Evolutionary conservation across 2,797 vertebrate species (phyloP).

Genomic region (Acrossocheilus fasciatus): DNA sequence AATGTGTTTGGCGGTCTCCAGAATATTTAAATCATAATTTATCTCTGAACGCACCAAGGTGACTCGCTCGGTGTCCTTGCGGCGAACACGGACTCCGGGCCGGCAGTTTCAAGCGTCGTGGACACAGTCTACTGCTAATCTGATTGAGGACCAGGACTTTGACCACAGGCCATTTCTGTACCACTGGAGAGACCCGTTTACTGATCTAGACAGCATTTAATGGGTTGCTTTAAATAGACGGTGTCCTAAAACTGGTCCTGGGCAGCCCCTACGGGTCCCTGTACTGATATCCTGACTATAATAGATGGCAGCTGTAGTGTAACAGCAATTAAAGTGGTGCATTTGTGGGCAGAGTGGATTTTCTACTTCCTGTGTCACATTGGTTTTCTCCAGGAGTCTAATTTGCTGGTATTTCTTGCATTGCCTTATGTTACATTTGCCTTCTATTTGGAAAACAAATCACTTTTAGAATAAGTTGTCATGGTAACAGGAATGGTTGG

Average conservation of each 20-base stretch:
- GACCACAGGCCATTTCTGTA: constrained; percentile 47
- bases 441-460: constrained; percentile 40
- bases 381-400: constrained; percentile 11
- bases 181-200: constrained; percentile 27
- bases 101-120: neutral
- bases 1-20: constrained; percentile 29
- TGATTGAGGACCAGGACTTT: constrained; percentile 44
- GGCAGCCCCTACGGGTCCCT: neutral
- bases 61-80: constrained; percentile 13
- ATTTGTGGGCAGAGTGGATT: constrained; percentile 1
- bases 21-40: constrained; percentile 40
- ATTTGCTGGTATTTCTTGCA: constrained; percentile 34
- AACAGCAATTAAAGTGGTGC: constrained; percentile 18
- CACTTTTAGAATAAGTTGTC: constrained; percentile 48
- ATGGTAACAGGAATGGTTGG: constrained; percentile 49
- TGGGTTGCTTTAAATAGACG: constrained; percentile 43
- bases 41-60: constrained; percentile 18
- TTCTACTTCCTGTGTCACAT: neutral
- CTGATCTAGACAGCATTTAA: constrained; percentile 39
- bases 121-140: constrained; percentile 46
- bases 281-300: constrained; percentile 3
- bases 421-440: constrained; percentile 10
- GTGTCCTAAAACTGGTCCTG: constrained; percentile 41
- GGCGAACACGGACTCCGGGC: neutral
- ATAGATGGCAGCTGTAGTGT: constrained; percentile 21